These are phyloP conservation scores for Allacma fusca DNA, from an alignment of 2,888 invertebrate genomes.

Conservation along the genomic window DNA sequence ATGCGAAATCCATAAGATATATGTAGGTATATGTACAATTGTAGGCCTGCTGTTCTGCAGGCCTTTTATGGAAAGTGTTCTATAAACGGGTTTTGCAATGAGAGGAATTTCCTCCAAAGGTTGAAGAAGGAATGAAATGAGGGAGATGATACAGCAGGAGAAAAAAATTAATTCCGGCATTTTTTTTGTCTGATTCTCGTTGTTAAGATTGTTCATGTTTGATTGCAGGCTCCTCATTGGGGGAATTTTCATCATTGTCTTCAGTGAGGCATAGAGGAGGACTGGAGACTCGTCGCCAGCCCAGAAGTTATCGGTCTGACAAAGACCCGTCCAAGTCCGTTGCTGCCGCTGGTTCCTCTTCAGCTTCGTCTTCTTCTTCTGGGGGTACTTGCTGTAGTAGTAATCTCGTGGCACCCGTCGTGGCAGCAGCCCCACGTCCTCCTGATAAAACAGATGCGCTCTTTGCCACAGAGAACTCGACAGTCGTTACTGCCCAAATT, in stretches of 20 bases:
- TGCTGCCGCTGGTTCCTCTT: constrained; percentile 27
- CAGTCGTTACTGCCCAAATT: constrained; percentile 81
- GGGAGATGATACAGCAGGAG: too few species aligned
- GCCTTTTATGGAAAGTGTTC: too few species aligned
- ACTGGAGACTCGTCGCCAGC: constrained; percentile 44
- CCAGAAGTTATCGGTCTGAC: constrained; percentile 54
- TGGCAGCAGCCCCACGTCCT: constrained; percentile 39
- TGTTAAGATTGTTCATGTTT: constrained; percentile 15
- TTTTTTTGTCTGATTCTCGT: constrained; percentile 23
- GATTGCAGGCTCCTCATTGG: constrained; percentile 29
- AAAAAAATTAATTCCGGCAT: constrained; percentile 37
- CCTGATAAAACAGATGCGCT: constrained; percentile 56
- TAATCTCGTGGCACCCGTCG: constrained; percentile 40
- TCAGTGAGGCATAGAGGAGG: constrained; percentile 27
- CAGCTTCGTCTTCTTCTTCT: background rate
- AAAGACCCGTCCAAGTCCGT: constrained; percentile 53
- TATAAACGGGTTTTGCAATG: too few species aligned
- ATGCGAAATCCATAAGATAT: too few species aligned
- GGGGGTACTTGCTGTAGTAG: background rate
- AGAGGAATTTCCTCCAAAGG: too few species aligned
- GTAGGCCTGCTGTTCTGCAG: too few species aligned
- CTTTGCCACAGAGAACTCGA: constrained; percentile 85
- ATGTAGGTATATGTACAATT: too few species aligned
- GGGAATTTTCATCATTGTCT: constrained; percentile 34
- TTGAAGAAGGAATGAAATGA: too few species aligned